phyloP scores from a whole-genome alignment of 2,797 vertebrate species.

The Onychomys torridus region DNA sequence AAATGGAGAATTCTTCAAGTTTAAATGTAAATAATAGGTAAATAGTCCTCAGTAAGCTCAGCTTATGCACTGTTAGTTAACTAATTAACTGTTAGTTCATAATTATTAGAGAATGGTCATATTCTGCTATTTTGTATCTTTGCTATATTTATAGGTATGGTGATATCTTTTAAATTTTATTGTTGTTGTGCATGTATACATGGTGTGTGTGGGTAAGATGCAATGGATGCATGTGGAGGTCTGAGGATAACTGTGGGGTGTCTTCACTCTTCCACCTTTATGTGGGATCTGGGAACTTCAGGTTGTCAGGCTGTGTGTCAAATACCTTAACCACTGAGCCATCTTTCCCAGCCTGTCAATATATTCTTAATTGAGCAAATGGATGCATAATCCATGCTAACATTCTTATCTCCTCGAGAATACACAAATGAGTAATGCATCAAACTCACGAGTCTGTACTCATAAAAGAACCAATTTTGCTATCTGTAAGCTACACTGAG shows the following conservation, averaged over 20 bases:
- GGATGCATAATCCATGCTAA: background rate
- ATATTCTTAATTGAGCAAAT: constrained; percentile 25
- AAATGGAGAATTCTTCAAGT: background rate
- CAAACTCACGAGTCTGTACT: background rate
- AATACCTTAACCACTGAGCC: background rate
- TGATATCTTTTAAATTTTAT: background rate
- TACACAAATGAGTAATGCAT: background rate
- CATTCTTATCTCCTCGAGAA: constrained; percentile 30
- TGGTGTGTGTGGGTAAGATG: background rate
- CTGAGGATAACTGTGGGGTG: background rate
- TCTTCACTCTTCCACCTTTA: background rate
- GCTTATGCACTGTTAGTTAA: background rate
- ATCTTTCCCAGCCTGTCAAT: background rate
- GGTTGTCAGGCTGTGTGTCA: background rate
- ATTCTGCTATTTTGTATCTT: background rate
- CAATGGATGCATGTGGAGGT: background rate
- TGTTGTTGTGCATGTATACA: background rate
- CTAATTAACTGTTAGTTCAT: background rate
- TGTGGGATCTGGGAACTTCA: background rate
- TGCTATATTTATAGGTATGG: background rate
- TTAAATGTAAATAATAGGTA: background rate
- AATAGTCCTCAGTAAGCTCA: background rate
- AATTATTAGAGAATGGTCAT: background rate
- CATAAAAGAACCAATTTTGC: background rate
- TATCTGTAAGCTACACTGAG: background rate